Evolutionary conservation across 2,797 vertebrate species (phyloP).

Genomic region (Champsocephalus gunnari): DNA sequence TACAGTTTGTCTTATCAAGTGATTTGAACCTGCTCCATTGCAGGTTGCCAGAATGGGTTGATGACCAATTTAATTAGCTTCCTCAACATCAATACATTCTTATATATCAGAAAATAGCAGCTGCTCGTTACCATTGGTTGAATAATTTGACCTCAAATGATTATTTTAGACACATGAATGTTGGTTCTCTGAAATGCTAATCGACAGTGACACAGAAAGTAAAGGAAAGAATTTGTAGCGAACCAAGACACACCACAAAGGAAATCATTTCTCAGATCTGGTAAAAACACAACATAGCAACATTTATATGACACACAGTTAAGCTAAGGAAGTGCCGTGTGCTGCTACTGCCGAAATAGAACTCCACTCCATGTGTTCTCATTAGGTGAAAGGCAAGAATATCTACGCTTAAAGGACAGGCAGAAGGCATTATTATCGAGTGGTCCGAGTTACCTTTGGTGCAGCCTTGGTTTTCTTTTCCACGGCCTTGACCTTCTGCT

Average conservation of each 20-base stretch:
- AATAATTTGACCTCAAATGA: neutral
- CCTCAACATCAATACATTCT: neutral
- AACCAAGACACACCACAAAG: neutral
- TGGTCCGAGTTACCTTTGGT: constrained; percentile 86
- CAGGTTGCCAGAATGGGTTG: neutral
- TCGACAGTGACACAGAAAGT: neutral
- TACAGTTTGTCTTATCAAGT: neutral
- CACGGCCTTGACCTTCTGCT: constrained; percentile 87
- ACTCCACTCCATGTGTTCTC: neutral
- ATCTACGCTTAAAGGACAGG: constrained; percentile 14
- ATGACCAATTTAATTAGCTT: neutral
- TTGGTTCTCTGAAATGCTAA: neutral
- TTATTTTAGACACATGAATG: neutral
- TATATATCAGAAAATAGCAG: neutral
- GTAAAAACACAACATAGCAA: neutral
- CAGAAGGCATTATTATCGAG: constrained; percentile 37
- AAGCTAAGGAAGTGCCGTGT: neutral
- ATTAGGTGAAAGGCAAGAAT: neutral
- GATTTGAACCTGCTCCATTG: neutral
- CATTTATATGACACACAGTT: neutral
- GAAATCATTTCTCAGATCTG: neutral
- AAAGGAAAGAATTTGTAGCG: neutral
- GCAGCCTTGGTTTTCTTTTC: constrained; percentile 86
- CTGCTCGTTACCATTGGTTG: neutral
- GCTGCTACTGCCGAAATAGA: neutral